Evolutionary conservation across 2,888 invertebrate genomes (phyloP).

Genomic region (Eupithecia subumbrata): DNA sequence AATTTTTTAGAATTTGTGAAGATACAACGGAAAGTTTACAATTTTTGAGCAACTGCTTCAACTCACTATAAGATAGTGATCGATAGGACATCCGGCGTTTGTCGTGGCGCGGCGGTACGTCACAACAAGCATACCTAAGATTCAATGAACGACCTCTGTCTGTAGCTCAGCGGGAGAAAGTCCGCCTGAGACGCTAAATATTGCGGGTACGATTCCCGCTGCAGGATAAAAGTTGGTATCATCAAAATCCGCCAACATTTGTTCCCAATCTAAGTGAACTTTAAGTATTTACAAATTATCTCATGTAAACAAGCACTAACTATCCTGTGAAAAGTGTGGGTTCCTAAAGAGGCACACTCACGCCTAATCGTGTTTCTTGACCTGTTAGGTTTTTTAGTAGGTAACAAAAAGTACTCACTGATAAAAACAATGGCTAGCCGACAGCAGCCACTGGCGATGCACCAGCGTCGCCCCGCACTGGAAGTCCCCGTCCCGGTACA

Average conservation of each 20-base stretch:
- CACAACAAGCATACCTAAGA: not conserved
- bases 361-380: not conserved
- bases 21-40: not conserved
- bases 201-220: not conserved
- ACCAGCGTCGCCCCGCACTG: slow-evolving; percentile 92
- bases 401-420: slow-evolving; percentile 81
- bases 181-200: not conserved
- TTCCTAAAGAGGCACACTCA: not conserved
- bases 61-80: not conserved
- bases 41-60: not conserved
- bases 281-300: not conserved
- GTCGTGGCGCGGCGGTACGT: too few species aligned
- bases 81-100: not conserved
- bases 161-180: not conserved
- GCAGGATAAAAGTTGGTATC: too few species aligned
- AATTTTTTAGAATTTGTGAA: not conserved
- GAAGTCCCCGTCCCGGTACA: slow-evolving; percentile 93
- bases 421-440: slow-evolving; percentile 92
- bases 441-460: slow-evolving; percentile 88
- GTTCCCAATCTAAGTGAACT: not conserved
- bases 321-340: not conserved
- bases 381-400: not conserved
- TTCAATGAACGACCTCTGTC: not conserved
- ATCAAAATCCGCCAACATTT: not conserved
- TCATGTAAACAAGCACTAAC: not conserved